Conservation (phyloP, 2,888 invertebrate genomes). For the Thymelicus acteon region DNA sequence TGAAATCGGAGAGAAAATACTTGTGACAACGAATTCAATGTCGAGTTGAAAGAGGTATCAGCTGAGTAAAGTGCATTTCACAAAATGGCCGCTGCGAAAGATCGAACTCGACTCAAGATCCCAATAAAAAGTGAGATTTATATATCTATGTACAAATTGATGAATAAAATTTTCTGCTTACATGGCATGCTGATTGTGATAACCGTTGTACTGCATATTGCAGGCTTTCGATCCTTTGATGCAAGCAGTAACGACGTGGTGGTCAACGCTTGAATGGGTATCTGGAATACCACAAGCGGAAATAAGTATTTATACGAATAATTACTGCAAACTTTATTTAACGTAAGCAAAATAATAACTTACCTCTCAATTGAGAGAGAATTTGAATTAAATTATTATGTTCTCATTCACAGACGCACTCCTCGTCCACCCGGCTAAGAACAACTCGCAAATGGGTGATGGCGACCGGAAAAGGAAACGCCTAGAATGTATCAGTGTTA, state of each 20-base stretch:
- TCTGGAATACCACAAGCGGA: conserved; percentile 62
- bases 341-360: conserved; percentile 46
- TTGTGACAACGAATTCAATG: not conserved
- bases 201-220: conserved; percentile 83
- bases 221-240: conserved; percentile 47
- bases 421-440: conserved; percentile 85
- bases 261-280: conserved; percentile 69
- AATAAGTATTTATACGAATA: conserved; percentile 18
- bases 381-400: conserved; percentile 62
- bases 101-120: conserved; percentile 9
- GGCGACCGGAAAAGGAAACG: conserved; percentile 58
- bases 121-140: conserved; percentile 4
- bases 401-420: conserved; percentile 71
- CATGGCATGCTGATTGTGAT: conserved; percentile 82
- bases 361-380: conserved; percentile 82
- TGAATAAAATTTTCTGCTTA: conserved; percentile 54
- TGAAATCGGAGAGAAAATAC: not conserved
- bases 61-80: conserved; percentile 72
- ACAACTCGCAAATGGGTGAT: conserved; percentile 85
- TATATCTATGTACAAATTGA: not conserved
- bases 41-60: conserved; percentile 51
- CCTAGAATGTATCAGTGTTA: conserved; percentile 27
- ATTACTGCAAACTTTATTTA: not conserved
- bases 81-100: conserved; percentile 78
- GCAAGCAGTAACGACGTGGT: conserved; percentile 64